Evolutionary conservation across 2,113 vertebrate species (phyloP).

Genomic region (Blennius ocellaris): DNA sequence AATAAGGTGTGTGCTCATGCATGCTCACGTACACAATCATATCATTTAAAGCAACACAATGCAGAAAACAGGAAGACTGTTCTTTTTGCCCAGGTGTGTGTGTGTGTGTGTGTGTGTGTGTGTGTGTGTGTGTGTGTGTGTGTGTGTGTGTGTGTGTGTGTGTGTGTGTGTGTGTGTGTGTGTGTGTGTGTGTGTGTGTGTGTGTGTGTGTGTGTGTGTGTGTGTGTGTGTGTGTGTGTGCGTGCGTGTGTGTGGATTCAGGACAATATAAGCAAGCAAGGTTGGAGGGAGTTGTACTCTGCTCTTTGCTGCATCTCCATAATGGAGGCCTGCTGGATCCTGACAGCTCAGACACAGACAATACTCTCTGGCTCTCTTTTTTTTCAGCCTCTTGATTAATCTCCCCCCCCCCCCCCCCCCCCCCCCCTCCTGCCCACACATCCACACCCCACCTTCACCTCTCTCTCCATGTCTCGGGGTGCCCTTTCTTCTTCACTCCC

Average conservation of each 20-base stretch:
- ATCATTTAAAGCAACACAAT: slow-evolving; percentile 54
- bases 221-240: slow-evolving; percentile 6
- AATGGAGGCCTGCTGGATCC: slow-evolving; percentile 78
- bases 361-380: slow-evolving; percentile 44
- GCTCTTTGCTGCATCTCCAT: slow-evolving; percentile 66
- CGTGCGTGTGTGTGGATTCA: slow-evolving; percentile 11
- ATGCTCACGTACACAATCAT: slow-evolving; percentile 15
- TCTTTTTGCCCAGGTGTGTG: slow-evolving; percentile 48
- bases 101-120: slow-evolving; percentile 13
- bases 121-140: slow-evolving; percentile 1
- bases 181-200: slow-evolving; percentile 1
- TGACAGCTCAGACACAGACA: slow-evolving; percentile 63
- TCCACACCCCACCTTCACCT: not conserved
- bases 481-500: slow-evolving; percentile 23
- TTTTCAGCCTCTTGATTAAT: slow-evolving; percentile 41
- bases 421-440: not conserved
- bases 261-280: slow-evolving; percentile 50
- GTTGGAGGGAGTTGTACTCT: slow-evolving; percentile 65
- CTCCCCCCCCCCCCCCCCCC: not conserved
- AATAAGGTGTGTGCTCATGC: slow-evolving; percentile 57
- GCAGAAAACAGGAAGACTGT: slow-evolving; percentile 48
- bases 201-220: slow-evolving; percentile 6
- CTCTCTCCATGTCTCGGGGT: slow-evolving; percentile 20
- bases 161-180: slow-evolving; percentile 6
- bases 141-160: slow-evolving; percentile 6